These are phyloP conservation scores for Trilocha varians DNA, from an alignment of 2,888 invertebrate genomes.

Conservation along the genomic window DNA sequence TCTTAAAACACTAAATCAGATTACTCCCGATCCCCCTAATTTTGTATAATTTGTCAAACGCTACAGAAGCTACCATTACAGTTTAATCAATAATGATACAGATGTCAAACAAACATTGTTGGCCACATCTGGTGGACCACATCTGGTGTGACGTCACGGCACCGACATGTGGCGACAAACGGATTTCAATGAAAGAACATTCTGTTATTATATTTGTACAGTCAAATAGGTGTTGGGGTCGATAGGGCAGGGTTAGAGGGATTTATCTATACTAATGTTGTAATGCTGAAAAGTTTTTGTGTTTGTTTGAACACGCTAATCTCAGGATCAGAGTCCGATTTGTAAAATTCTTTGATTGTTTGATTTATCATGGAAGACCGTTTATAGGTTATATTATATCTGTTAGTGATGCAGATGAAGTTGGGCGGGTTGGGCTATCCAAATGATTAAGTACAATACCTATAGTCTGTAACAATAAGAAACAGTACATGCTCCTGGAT, in stretches of 20 bases:
- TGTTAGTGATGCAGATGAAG: too few species aligned
- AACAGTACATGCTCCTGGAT: too few species aligned
- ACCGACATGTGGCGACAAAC: conserved; percentile 53
- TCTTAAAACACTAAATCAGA: background rate
- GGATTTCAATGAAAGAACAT: conserved; percentile 37
- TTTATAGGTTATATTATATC: too few species aligned
- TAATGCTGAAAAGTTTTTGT: too few species aligned
- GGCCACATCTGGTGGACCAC: conserved; percentile 48
- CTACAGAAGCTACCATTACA: conserved; percentile 11
- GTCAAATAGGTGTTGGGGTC: background rate
- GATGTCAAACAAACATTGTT: conserved; percentile 47
- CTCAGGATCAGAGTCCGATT: too few species aligned
- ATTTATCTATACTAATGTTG: too few species aligned
- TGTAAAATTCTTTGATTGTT: too few species aligned
- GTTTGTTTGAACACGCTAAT: too few species aligned
- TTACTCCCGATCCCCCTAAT: background rate
- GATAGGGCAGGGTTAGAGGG: background rate
- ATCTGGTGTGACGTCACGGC: conserved; percentile 58
- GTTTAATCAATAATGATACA: conserved; percentile 40
- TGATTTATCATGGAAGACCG: too few species aligned
- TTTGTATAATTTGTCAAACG: background rate
- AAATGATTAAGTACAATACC: too few species aligned
- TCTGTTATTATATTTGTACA: conserved; percentile 7
- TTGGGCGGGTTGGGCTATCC: too few species aligned
- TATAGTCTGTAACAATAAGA: too few species aligned